Conservation (phyloP, 2,797 vertebrate species). For the Amniataba percoides region DNA sequence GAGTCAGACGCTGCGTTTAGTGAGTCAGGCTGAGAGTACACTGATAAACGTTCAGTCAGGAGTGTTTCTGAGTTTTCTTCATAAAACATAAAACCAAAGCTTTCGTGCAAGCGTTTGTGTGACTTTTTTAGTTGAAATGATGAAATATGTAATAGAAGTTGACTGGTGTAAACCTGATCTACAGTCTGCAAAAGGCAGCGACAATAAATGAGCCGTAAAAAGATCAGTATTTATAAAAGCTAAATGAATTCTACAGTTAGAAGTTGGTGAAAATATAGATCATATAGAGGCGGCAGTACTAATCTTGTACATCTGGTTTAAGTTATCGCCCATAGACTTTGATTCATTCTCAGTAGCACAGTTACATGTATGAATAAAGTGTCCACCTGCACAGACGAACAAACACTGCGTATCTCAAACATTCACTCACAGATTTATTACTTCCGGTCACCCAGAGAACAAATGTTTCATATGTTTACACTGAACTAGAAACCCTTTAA, state of each 20-base stretch:
- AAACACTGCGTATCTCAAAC: conserved; percentile 13
- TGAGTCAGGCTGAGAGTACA: conserved; percentile 34
- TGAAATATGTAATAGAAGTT: neutral
- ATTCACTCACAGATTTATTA: conserved; percentile 39
- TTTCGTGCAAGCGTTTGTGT: neutral
- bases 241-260: neutral
- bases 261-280: neutral
- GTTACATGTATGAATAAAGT: neutral
- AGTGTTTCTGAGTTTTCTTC: conserved; percentile 33
- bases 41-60: conserved; percentile 48
- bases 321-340: too few relatives aligned
- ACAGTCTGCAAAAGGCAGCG: neutral
- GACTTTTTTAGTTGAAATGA: neutral
- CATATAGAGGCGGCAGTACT: too few relatives aligned
- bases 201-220: neutral
- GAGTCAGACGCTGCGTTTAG: conserved; percentile 26
- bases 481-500: conserved; percentile 50
- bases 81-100: conserved; percentile 3
- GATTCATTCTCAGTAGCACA: neutral
- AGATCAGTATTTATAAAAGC: neutral
- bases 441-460: conserved; percentile 35
- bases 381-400: conserved; percentile 8
- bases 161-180: neutral
- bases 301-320: too few relatives aligned
- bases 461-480: conserved; percentile 47